A percentile compares a stretch with the other conserved stretches of the same genome.
These are phyloP conservation scores for Anorthoa munda DNA, from an alignment of 2,888 invertebrate species.

Conservation along the genomic window DNA sequence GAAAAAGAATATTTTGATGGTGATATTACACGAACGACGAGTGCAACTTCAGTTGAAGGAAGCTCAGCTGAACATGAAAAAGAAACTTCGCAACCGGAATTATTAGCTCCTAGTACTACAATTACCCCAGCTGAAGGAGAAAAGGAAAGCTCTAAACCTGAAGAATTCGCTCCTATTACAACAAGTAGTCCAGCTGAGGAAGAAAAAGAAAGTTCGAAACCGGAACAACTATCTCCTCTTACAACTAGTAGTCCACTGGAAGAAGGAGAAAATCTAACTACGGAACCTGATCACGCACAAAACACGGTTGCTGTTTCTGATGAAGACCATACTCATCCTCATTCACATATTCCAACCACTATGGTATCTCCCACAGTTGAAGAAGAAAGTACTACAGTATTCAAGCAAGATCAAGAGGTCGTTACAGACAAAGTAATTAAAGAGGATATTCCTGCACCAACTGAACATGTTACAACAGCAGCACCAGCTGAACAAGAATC, in stretches of 20 bases:
- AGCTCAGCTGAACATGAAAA: constrained; percentile 61
- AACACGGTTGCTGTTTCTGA: constrained; percentile 64
- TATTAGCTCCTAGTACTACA: constrained; percentile 11
- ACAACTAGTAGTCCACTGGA: constrained; percentile 38
- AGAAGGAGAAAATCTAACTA: constrained; percentile 50
- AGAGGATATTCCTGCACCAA: constrained; percentile 26
- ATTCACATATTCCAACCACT: constrained; percentile 36
- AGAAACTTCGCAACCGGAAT: constrained; percentile 33
- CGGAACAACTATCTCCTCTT: constrained; percentile 23
- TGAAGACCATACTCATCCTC: constrained; percentile 49
- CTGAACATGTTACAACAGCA: constrained; percentile 38
- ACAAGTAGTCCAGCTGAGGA: constrained; percentile 62
- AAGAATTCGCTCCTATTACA: constrained; percentile 21
- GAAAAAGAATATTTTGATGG: constrained; percentile 49
- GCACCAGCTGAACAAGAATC: constrained; percentile 32
- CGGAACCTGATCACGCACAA: constrained; percentile 63
- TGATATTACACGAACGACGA: constrained; percentile 61
- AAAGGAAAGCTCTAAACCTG: constrained; percentile 43
- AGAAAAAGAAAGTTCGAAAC: constrained; percentile 40
- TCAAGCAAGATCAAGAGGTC: constrained; percentile 27
- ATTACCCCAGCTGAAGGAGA: constrained; percentile 49
- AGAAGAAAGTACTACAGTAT: constrained; percentile 43
- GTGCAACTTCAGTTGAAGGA: constrained; percentile 62
- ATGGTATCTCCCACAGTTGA: constrained; percentile 3
- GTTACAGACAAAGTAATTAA: constrained; percentile 31